Percentiles rank a stretch among this genome's conserved stretches.
These are phyloP conservation scores for Pelusios castaneus DNA, from an alignment of 2,113 vertebrate genomes.

Conservation along the genomic window DNA sequence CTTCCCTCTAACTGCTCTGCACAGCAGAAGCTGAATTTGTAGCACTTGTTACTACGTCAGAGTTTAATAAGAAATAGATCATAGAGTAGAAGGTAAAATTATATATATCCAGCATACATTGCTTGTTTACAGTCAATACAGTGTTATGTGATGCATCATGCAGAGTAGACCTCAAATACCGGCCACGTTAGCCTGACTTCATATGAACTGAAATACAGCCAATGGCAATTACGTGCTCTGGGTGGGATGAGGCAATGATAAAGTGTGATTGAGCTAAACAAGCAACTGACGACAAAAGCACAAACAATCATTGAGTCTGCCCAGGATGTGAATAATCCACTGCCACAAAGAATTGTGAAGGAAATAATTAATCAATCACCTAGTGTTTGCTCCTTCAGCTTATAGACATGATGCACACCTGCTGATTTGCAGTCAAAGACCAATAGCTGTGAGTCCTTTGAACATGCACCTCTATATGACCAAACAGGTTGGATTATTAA, in stretches of 20 bases:
- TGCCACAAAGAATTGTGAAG: neutral
- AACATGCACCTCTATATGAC: neutral
- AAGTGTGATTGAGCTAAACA: neutral
- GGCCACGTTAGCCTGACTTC: neutral
- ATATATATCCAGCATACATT: neutral
- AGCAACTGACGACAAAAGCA: neutral
- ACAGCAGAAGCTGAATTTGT: neutral
- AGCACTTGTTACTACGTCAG: neutral
- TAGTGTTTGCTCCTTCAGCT: neutral
- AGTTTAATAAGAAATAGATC: neutral
- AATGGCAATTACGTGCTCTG: neutral
- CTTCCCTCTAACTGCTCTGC: neutral
- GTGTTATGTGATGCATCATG: neutral
- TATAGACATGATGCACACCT: rapidly evolving
- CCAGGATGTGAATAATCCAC: rapidly evolving
- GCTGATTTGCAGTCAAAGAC: rapidly evolving
- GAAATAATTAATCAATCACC: rapidly evolving
- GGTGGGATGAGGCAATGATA: neutral
- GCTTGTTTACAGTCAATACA: neutral
- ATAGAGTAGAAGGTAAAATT: neutral
- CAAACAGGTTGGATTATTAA: rapidly evolving
- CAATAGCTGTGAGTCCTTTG: neutral
- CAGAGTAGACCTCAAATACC: neutral
- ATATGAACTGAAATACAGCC: neutral
- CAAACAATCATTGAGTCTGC: rapidly evolving